phyloP scores from a whole-genome alignment of 2,888 invertebrate genomes.

The Anticlea derivata region DNA sequence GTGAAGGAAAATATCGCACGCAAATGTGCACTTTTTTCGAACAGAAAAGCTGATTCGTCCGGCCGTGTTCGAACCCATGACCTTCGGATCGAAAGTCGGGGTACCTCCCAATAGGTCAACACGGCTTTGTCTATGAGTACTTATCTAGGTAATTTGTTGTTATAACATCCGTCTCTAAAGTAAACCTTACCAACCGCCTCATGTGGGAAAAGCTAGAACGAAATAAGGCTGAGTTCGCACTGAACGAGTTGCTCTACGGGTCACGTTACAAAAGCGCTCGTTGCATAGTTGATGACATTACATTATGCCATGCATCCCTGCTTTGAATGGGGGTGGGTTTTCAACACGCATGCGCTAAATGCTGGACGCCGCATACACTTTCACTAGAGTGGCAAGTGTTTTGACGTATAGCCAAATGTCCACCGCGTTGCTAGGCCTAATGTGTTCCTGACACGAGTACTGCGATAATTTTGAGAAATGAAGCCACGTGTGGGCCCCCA shows the following conservation, averaged over 20 bases:
- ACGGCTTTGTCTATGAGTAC: no score
- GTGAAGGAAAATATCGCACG: no score
- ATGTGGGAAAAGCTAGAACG: not conserved
- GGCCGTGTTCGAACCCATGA: no score
- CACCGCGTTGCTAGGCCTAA: conserved; percentile 62
- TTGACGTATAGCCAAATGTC: conserved; percentile 72
- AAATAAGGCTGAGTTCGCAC: conserved; percentile 11
- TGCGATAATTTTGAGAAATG: conserved; percentile 64
- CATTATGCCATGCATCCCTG: conserved; percentile 44
- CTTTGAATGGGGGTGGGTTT: conserved; percentile 29
- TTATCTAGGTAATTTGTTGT: no score
- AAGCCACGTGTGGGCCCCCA: conserved; percentile 63
- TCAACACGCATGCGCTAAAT: conserved; percentile 73
- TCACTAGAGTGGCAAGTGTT: conserved; percentile 72
- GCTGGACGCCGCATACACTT: conserved; percentile 76
- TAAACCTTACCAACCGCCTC: no score
- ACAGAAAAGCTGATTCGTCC: no score
- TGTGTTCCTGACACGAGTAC: conserved; percentile 80
- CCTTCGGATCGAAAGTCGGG: no score
- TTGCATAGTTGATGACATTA: conserved; percentile 46
- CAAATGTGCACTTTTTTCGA: no score
- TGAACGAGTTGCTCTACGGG: conserved; percentile 6
- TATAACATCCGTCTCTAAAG: no score
- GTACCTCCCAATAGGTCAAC: no score
- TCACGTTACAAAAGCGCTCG: conserved; percentile 40